phyloP scores from a whole-genome alignment of 2,113 vertebrate genomes.

The Empidonax traillii region DNA sequence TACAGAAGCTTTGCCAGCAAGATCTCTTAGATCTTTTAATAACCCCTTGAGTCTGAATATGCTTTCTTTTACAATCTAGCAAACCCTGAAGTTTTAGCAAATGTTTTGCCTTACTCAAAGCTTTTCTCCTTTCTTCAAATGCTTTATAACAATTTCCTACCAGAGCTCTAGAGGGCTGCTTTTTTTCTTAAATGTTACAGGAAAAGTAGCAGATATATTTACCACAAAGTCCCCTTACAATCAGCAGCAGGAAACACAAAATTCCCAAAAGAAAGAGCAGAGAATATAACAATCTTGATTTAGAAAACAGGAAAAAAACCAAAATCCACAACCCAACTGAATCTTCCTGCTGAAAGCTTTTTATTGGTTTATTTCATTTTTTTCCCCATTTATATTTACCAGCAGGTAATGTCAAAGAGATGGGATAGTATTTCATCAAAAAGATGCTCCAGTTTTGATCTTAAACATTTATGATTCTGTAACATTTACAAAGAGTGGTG shows the following conservation, averaged over 20 bases:
- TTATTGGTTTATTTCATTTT: neutral
- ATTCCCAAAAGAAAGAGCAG: neutral
- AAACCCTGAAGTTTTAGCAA: slow-evolving; percentile 7
- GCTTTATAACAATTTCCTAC: neutral
- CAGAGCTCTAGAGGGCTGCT: neutral
- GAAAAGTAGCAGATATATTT: neutral
- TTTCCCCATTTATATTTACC: neutral
- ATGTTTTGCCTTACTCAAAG: neutral
- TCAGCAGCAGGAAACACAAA: neutral
- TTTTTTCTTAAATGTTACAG: neutral
- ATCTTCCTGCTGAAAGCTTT: neutral
- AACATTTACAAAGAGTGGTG: neutral
- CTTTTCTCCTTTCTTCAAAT: slow-evolving; percentile 17
- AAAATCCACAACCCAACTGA: neutral
- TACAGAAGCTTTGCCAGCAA: neutral
- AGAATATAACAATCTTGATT: neutral
- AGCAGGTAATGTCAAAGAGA: neutral
- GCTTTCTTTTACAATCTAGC: slow-evolving; percentile 9
- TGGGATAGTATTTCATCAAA: neutral
- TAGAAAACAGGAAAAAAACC: neutral
- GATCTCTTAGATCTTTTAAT: slow-evolving; percentile 49
- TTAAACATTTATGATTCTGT: neutral
- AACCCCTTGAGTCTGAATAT: neutral
- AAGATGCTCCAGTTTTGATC: neutral
- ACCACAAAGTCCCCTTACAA: neutral